A percentile compares a stretch with the other conserved stretches of the same genome.
These are phyloP conservation scores for Calephelis perditalis DNA, from an alignment of 2,888 invertebrate genomes.

Conservation along the genomic window DNA sequence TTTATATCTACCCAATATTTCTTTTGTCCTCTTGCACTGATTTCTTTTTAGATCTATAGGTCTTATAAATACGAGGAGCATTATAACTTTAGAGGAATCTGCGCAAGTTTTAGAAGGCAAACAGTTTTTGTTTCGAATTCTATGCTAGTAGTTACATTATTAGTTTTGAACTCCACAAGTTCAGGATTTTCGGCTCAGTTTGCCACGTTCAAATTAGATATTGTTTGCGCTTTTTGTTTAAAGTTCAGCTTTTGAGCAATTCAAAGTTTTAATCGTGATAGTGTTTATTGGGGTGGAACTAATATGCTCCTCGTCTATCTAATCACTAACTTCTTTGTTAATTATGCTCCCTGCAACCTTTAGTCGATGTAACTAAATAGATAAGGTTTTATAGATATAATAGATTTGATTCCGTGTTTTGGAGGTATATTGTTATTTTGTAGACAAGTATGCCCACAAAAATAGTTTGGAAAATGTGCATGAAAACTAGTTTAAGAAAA, in stretches of 20 bases:
- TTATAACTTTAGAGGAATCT: slow-evolving; percentile 25
- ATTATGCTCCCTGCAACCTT: slow-evolving; percentile 4
- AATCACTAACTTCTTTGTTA: slow-evolving; percentile 10
- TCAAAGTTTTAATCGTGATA: slow-evolving; percentile 36
- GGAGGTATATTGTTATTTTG: too few species aligned
- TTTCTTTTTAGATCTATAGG: background rate
- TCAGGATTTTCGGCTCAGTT: slow-evolving; percentile 53
- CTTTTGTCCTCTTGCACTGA: too few species aligned
- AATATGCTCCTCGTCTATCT: slow-evolving; percentile 12
- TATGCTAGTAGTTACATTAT: slow-evolving; percentile 60
- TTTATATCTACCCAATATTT: too few species aligned
- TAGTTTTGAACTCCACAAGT: slow-evolving; percentile 62
- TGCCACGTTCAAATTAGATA: slow-evolving; percentile 48
- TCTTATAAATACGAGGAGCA: slow-evolving; percentile 19
- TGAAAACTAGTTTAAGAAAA: too few species aligned
- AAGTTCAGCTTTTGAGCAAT: slow-evolving; percentile 35
- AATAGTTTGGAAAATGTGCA: too few species aligned
- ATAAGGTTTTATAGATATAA: too few species aligned
- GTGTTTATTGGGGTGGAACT: slow-evolving; percentile 20
- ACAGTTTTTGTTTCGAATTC: slow-evolving; percentile 50
- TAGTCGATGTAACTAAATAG: background rate
- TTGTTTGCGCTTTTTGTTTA: slow-evolving; percentile 41
- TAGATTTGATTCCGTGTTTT: too few species aligned
- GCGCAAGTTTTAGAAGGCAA: slow-evolving; percentile 26
- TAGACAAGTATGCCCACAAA: too few species aligned